Base-by-base conservation (phyloP, 2,113 vertebrate species). In the Dryoscopus gambensis region DNA sequence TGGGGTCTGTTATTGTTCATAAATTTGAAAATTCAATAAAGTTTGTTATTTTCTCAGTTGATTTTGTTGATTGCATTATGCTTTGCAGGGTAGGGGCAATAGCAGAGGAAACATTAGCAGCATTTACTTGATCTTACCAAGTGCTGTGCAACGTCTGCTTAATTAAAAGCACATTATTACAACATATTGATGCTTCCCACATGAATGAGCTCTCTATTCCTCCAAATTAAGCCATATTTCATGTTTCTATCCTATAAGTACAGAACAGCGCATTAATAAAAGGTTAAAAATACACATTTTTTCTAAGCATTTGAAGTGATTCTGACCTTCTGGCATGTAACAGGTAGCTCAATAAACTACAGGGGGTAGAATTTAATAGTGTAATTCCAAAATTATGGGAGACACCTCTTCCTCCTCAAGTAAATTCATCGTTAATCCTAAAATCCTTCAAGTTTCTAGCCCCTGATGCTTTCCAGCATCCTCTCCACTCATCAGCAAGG, bases 91-190 rank as follows among this genome's bases (percentile, higher is more conserved):
- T 63, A 30, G 50, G 84, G 89, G 65, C 73, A 75, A 37, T 81
- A 63, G 60, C 30, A n/a, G 52, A 82, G 71, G 69, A 92, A 93
- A 70, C 92, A 77, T 88, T 65, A 80, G 46, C n/a, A 67, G 59
- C 87, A 44, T 81, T 89, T 93, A 76, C 70, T 97, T 94, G 59
- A 86, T 87, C 91, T 49, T 74, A 69, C 47, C 60, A 89, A 93
- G 68, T 53, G 39, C 89, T 81, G 28, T 92, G 89, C 80, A 71
- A 52, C 21, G 60, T 49, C 59, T 84, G 76, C 80, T 93, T 96
- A 97, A 96, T 96, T 97, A 95, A 95, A 96, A 97, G 90, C 83
- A 74, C 71, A 71, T 86, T 89, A 84, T 47, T 90, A 60, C 68
- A 81, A 84, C 73, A 92, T 81, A 81, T 76, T 95, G 84, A 90